A percentile compares a stretch with the other conserved stretches of the same genome.
phyloP scores from a whole-genome alignment of 2,797 vertebrate genomes.

The Esox masquinongy region DNA sequence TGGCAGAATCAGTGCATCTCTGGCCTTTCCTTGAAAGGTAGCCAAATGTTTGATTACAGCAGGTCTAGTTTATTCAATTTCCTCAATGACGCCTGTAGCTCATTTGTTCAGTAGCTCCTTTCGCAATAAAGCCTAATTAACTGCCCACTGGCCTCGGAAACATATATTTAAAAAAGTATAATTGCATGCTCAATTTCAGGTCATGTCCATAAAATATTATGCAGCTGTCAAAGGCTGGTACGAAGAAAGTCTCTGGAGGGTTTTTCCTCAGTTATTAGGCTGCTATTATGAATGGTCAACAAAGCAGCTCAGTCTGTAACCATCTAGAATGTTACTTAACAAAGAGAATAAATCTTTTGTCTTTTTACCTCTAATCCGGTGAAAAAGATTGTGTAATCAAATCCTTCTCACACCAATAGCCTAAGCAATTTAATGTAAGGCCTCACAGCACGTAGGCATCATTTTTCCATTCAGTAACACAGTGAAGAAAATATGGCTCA shows the following conservation, averaged over 20 bases:
- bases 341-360: too few relatives aligned
- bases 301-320: neutral
- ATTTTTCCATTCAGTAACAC: neutral
- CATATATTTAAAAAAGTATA: neutral
- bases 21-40: neutral
- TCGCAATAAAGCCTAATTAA: slow-evolving; percentile 1
- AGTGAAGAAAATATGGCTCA: neutral
- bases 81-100: neutral
- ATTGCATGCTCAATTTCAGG: neutral
- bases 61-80: slow-evolving; percentile 7
- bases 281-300: neutral
- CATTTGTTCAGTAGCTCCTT: neutral
- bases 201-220: neutral
- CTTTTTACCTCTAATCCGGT: neutral
- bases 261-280: neutral
- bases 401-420: neutral
- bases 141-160: too few relatives aligned
- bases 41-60: neutral
- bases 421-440: neutral
- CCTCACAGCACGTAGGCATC: neutral
- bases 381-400: neutral
- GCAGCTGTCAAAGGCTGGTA: neutral
- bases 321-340: neutral
- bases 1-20: neutral
- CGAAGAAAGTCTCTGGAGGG: neutral